These are phyloP conservation scores for Cotesia chilonis DNA, from an alignment of 1,140 invertebrate genomes.

Conservation along the genomic window DNA sequence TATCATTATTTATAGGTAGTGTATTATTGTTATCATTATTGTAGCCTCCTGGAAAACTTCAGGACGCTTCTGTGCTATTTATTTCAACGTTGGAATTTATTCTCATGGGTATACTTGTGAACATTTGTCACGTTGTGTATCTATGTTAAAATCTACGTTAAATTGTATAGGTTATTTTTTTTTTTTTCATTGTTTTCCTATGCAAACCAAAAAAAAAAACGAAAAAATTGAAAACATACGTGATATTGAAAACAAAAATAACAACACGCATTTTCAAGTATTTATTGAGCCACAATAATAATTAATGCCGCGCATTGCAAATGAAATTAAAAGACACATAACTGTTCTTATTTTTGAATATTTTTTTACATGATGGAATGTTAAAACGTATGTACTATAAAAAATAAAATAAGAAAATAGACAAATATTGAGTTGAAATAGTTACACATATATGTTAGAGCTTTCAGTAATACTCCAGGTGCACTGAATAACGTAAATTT, in stretches of 20 bases:
- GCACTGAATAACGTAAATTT: constrained; percentile 17
- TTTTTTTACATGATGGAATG: constrained; percentile 1
- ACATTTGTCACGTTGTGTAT: constrained; percentile 28
- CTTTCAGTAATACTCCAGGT: not conserved
- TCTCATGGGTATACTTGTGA: constrained; percentile 6
- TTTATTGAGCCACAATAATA: not conserved
- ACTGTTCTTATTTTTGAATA: not conserved
- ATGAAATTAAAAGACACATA: not conserved
- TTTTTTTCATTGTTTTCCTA: not conserved
- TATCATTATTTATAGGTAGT: not conserved
- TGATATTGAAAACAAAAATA: constrained; percentile 6
- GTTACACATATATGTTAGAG: constrained; percentile 10
- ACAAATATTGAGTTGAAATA: constrained; percentile 24
- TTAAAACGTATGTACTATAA: not conserved
- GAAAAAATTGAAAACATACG: not conserved
- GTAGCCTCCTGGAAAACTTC: constrained; percentile 9
- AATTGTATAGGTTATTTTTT: not conserved
- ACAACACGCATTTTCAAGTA: not conserved
- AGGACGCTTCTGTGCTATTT: not conserved
- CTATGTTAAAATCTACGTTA: not conserved
- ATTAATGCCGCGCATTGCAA: constrained; percentile 3
- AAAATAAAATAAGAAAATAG: constrained; percentile 7
- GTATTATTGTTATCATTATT: not conserved
- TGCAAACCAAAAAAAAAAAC: not conserved
- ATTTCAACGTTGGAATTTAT: constrained; percentile 28